Conservation (phyloP, 2,113 vertebrate species). For the Psilopsiagon aymara region DNA sequence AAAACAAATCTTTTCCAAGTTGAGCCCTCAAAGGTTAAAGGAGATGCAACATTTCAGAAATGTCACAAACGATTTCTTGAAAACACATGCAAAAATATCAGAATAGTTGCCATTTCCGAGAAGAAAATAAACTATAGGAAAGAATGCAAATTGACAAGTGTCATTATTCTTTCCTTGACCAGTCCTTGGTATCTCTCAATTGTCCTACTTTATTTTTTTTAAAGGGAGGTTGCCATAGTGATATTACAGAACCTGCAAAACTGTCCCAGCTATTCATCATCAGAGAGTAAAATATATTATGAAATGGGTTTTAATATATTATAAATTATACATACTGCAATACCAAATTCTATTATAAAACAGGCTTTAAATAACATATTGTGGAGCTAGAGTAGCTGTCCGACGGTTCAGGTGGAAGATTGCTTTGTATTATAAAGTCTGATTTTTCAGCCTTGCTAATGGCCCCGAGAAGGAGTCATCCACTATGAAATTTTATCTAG, state of each 20-base stretch:
- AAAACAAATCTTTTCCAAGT: conserved; percentile 31
- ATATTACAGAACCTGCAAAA: conserved; percentile 46
- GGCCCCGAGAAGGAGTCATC: not conserved
- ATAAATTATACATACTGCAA: conserved; percentile 62
- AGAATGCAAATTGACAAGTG: conserved; percentile 55
- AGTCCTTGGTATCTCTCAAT: conserved; percentile 47
- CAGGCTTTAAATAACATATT: conserved; percentile 63
- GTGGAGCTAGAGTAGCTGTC: conserved; percentile 24
- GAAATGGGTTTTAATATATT: conserved; percentile 56
- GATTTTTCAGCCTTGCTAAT: conserved; percentile 14
- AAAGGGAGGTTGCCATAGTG: conserved; percentile 42
- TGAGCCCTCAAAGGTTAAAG: conserved; percentile 50
- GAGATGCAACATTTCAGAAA: conserved; percentile 12
- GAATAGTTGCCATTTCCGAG: conserved; percentile 26
- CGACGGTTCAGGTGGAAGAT: conserved; percentile 12
- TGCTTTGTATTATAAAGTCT: conserved; percentile 32
- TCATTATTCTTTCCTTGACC: conserved; percentile 61
- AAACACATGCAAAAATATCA: not conserved
- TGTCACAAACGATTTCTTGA: not conserved
- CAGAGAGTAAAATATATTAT: conserved; percentile 67
- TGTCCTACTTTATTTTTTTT: conserved; percentile 20
- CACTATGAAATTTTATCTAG: conserved; percentile 25
- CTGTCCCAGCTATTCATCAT: conserved; percentile 63
- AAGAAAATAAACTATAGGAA: conserved; percentile 49
- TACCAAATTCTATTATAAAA: conserved; percentile 63